Percentiles rank a stretch among this genome's conserved stretches.
These are phyloP conservation scores for Molanna angustata DNA, from an alignment of 2,888 invertebrate genomes.

Conservation along the genomic window DNA sequence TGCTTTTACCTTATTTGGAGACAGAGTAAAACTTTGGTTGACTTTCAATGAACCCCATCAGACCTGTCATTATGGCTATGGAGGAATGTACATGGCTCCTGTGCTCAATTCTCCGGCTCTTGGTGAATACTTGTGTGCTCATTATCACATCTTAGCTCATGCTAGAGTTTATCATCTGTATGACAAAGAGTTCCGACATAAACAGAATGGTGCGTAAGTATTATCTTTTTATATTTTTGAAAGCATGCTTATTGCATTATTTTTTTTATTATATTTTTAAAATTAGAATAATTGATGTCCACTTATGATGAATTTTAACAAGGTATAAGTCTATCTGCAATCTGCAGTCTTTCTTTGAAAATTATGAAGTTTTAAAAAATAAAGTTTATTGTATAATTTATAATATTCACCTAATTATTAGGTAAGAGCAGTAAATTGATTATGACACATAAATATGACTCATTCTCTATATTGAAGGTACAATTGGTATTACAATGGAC, in stretches of 20 bases:
- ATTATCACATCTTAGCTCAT: conserved; percentile 63
- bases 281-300: too few species aligned
- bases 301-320: too few species aligned
- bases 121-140: conserved; percentile 61
- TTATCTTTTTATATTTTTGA: too few species aligned
- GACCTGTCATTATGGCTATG: conserved; percentile 46
- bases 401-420: too few species aligned
- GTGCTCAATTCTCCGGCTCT: conserved; percentile 50
- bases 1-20: conserved; percentile 48
- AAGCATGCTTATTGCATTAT: too few species aligned
- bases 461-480: conserved; percentile 38
- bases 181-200: conserved; percentile 45
- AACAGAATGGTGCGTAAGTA: conserved; percentile 37
- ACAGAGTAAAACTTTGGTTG: conserved; percentile 54
- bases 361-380: too few species aligned
- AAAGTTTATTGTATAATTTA: too few species aligned
- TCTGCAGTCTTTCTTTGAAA: too few species aligned
- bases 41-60: conserved; percentile 62
- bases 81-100: conserved; percentile 52
- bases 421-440: too few species aligned
- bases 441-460: too few species aligned
- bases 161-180: conserved; percentile 61
- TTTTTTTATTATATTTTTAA: too few species aligned
- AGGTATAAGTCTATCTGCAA: too few species aligned
- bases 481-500: conserved; percentile 45